Evolutionary conservation across 2,888 invertebrate genomes (phyloP), one percentile per base, ranked within the genome.

Genomic region (Pachliopta kotzebuea): DNA sequence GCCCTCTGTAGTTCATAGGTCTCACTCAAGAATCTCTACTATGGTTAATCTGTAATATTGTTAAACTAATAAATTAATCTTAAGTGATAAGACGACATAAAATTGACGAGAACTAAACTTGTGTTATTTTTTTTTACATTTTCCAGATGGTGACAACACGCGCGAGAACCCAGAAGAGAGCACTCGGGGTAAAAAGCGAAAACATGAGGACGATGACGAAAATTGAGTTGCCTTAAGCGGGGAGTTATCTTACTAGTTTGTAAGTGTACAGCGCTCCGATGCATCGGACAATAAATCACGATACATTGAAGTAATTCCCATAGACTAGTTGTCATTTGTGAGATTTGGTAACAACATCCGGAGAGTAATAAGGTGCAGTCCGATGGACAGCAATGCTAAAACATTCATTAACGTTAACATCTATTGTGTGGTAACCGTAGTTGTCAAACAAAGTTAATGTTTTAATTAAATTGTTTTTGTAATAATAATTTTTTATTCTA

Each of bases 171-270:
- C 86, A 37, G 90, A 92, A 76, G 90, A 93, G 75, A 91, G 93
- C 76, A 93, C 93, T 78, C 88, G 93, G 75, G 93, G 93, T 82
- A 93, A 93, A 83, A 93, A 93, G 74, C 91, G 93, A 80, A 93
- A 93, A 90, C 92, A 92, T 68, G 93, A 93, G 73, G 93, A 92
- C 53, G 91, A 90, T n/a, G 88, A 90, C 50, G 91, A 92, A 67
- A 92, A 91, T 82, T 92, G 88, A 80, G 83, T 83, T 86, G 90
- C 90, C 89, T 89, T 90, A 86, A 73, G 84, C 83, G 85, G 37
- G 37, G 86, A 85, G 85, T 85, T 84, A 84, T 85, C 88, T 85
- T 87, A 87, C 86, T 89, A 90, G 89, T 83, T 88, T 79, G 87
- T 90, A 91, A 90, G 90, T 88, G 87, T 88, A 89, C 88, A 89